These are phyloP conservation scores for Alauda arvensis DNA, from an alignment of 2,797 vertebrate species.

Conservation along the genomic window DNA sequence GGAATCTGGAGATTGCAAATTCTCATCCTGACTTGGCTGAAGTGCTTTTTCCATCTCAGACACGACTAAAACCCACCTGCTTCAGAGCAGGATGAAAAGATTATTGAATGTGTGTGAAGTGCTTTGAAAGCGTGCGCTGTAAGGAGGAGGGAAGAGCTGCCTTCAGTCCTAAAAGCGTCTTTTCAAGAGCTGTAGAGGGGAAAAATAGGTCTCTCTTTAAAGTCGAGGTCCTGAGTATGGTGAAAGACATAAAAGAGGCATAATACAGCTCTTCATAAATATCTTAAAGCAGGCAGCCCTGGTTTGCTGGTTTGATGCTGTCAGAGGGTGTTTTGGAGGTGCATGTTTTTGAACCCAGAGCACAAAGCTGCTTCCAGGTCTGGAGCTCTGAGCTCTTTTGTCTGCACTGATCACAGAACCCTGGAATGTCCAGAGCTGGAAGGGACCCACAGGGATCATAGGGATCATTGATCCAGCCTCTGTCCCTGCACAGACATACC, in stretches of 20 bases:
- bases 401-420: not conserved
- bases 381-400: not conserved
- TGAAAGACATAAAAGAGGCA: constrained; percentile 28
- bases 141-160: constrained; percentile 17
- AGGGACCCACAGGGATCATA: accelerated
- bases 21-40: constrained; percentile 8
- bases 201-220: constrained; percentile 15
- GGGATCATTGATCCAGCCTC: accelerated
- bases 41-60: constrained; percentile 27
- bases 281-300: not conserved
- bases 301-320: not conserved
- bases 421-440: not conserved
- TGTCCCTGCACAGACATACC: not conserved
- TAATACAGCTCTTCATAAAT: constrained; percentile 11
- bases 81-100: constrained; percentile 34
- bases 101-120: constrained; percentile 45
- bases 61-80: not conserved
- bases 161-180: constrained; percentile 3
- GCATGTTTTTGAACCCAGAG: not conserved
- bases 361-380: not conserved
- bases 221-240: not conserved
- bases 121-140: constrained; percentile 10
- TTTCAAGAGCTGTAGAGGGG: constrained; percentile 16
- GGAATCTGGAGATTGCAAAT: not conserved
- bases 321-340: not conserved